A percentile compares a stretch with the other conserved stretches of the same genome.
Evolutionary conservation across 2,888 invertebrate species (phyloP).

Genomic region (Polyommatus icarus): DNA sequence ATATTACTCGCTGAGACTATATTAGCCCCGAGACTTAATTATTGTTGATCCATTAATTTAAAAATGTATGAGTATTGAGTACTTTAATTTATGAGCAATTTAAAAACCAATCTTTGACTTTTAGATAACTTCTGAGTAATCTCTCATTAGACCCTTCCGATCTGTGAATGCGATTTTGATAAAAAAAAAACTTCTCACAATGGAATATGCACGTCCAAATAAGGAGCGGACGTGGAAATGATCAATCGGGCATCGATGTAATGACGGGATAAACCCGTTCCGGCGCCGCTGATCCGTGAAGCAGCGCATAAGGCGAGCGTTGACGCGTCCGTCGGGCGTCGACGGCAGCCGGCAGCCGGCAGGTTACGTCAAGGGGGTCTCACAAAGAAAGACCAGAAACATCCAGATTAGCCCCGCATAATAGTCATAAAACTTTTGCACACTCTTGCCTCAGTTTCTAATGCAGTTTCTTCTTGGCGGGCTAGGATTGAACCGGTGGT

Average conservation of each 20-base stretch:
- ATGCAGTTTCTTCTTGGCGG: no score
- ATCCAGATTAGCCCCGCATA: background rate
- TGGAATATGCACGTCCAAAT: conserved; percentile 35
- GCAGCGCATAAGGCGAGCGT: conserved; percentile 64
- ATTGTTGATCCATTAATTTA: background rate
- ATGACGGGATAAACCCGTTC: conserved; percentile 64
- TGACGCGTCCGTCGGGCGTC: conserved; percentile 70
- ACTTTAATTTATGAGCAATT: background rate
- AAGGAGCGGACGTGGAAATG: conserved; percentile 45
- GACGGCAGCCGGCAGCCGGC: no score
- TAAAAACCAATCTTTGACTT: background rate
- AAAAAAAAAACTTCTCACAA: background rate
- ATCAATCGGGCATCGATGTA: conserved; percentile 51
- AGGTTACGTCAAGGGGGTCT: background rate
- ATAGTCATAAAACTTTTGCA: no score
- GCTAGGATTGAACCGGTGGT: no score
- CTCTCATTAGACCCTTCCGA: background rate
- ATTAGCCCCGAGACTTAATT: background rate
- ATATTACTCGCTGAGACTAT: background rate
- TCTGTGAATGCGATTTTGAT: background rate
- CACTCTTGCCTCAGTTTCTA: no score
- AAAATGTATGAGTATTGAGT: no score
- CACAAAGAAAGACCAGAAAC: background rate
- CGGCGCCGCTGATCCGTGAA: conserved; percentile 63
- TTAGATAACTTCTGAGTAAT: background rate